Base-by-base conservation (phyloP, 2,888 invertebrate genomes). In the Melipona bicolor region DNA sequence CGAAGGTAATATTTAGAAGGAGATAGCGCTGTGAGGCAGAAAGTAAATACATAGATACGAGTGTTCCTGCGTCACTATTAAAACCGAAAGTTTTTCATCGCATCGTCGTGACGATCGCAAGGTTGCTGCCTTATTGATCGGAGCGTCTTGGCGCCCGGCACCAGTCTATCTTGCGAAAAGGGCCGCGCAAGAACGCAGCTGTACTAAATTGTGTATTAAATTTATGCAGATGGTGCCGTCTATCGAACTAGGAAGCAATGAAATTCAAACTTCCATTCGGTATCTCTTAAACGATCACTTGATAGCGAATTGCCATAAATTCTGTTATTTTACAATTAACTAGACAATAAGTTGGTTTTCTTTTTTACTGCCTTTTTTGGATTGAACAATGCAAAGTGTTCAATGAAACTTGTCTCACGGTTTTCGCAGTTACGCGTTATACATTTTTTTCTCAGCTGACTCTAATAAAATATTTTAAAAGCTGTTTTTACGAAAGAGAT, bases 41-140 rank as follows among this genome's bases (percentile, higher is more conserved):
- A 69, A 56, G 56, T 70, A 64, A 79, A 69, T 64, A 43, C 9
- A 17, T 36, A 43, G 13, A 24, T 19, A 54, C 32, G 62, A 71
- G 52, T 56, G 71, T 77, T 27, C 73, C 65, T 65, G 71, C 54
- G 69, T 64, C 65, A 70, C 67, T 72, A 24, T 71, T 79, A 84
- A 84, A 88, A 88, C 81, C 79, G 84, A 87, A 87, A 90, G 78
- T 90, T 86, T 88, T 77, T 32, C 32, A 87, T 86, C 86, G 85
- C 86, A 83, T 32, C 75, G 61, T 76, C 54, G 71, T 65, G 75
- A 81, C 79, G 79, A 90, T 91, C 80, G 87, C 82, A 87, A 88
- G 87, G 87, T 85, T 89, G 87, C 84, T 84, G 79, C 83, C 89
- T 90, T 91, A 92, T 92, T 91, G 91, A 92, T 92, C 90, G 81